Percentiles rank a stretch among this genome's conserved stretches.
These are phyloP conservation scores for Lamellibrachia columna DNA, from an alignment of 2,888 invertebrate genomes.

Conservation along the genomic window DNA sequence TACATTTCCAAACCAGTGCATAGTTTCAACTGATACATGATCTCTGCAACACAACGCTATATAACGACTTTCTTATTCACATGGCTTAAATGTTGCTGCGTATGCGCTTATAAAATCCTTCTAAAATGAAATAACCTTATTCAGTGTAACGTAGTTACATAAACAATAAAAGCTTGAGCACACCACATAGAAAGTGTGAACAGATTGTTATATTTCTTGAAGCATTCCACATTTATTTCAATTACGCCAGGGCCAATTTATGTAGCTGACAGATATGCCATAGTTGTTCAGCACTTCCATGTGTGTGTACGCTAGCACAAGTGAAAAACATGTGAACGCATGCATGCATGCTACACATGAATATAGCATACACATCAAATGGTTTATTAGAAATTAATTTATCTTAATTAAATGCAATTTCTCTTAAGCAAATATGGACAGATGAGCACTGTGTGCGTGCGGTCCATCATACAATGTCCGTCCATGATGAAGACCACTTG, in stretches of 20 bases:
- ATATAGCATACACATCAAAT: background rate
- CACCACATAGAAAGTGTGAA: background rate
- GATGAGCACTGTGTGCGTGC: background rate
- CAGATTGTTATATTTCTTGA: background rate
- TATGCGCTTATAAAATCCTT: background rate
- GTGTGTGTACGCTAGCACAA: background rate
- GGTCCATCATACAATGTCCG: background rate
- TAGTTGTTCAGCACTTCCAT: background rate
- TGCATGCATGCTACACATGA: background rate
- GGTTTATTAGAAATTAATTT: background rate
- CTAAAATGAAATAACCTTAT: background rate
- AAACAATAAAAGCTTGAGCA: background rate
- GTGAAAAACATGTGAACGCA: background rate
- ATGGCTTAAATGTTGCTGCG: background rate
- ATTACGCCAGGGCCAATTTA: background rate
- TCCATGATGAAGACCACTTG: background rate
- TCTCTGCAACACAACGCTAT: background rate
- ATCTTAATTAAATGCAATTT: conserved; percentile 4
- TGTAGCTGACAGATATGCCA: background rate
- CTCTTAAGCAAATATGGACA: background rate
- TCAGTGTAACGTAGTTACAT: background rate
- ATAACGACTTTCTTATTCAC: background rate
- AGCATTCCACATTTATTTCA: background rate
- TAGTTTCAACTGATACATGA: background rate
- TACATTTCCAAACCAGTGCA: background rate